Base-by-base conservation (phyloP, 2,888 invertebrate species). In the Steinernema carpocapsae region DNA sequence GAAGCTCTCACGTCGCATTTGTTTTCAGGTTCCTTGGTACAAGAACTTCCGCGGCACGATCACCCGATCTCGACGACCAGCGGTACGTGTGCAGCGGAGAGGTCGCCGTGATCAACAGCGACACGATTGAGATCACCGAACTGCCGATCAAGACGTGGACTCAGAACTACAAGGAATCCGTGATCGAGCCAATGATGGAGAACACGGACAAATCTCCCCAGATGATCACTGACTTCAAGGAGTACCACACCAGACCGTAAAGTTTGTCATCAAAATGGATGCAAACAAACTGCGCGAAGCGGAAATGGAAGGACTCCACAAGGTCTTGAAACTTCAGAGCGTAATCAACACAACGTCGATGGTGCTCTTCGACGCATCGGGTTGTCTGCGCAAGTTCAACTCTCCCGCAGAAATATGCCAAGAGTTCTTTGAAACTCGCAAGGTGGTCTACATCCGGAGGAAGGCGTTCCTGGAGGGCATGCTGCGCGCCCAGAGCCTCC, bases 231-330 rank as follows among this genome's bases (percentile, higher is more conserved):
- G 92, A 92, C 87, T 92, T 89, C 88, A 92, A 93, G 89, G 97
- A 99, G 88, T 97, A 97, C 89, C 93, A 95, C 88, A 97, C 97
- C 93, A 94, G 0, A 93, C 94, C 0, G 94, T 99, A 0, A 92
- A 93, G 74, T 97, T 97, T 89, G 92, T 95, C 1, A 91, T 97
- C 0, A 91, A 92, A 0, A 90, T 96, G 86, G 88, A 92, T 85
- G 90, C 94, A 81, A 85, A 89, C 0, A 91, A 92, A 79, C 90
- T 92, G n/a, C 72, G 77, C 7, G 75, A 79, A 42, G 76, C 81
- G 48, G 94, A 95, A 87, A 64, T 74, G 10, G 93, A 94, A 77
- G 97, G 97, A 0, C 91, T 99, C 1, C 95, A 97, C 90, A 95
- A 94, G 87, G 92, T 92, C 64, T 96, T 99, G 89, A 99, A 97